phyloP scores from a whole-genome alignment of 2,797 vertebrate genomes.

The Oreochromis mossambicus region DNA sequence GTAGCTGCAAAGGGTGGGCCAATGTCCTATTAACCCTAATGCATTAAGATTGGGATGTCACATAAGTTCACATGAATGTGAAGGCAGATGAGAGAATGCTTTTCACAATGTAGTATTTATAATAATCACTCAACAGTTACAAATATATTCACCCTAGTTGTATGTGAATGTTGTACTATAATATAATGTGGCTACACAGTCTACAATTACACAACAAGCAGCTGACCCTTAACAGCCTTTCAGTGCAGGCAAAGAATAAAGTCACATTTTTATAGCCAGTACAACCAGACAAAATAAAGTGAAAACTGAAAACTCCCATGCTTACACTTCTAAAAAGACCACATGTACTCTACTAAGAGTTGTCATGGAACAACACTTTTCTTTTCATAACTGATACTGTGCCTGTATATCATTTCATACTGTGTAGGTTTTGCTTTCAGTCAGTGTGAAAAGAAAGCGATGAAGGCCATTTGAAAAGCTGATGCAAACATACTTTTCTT shows the following conservation, averaged over 20 bases:
- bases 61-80: background rate
- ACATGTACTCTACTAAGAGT: background rate
- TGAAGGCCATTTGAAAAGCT: background rate
- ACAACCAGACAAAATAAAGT: background rate
- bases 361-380: background rate
- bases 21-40: background rate
- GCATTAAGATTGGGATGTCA: background rate
- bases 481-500: background rate
- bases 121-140: background rate
- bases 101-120: background rate
- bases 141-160: background rate
- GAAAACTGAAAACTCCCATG: background rate
- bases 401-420: background rate
- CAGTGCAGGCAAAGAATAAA: background rate
- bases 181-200: background rate
- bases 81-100: background rate
- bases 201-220: background rate
- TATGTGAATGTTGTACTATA: background rate
- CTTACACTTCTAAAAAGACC: background rate
- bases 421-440: background rate
- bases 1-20: background rate
- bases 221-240: background rate
- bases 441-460: background rate
- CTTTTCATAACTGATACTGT: background rate
- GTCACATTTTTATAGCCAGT: background rate